Evolutionary conservation across 1,140 invertebrate genomes (phyloP).

Genomic region (Aphelenchoides fujianensis): DNA sequence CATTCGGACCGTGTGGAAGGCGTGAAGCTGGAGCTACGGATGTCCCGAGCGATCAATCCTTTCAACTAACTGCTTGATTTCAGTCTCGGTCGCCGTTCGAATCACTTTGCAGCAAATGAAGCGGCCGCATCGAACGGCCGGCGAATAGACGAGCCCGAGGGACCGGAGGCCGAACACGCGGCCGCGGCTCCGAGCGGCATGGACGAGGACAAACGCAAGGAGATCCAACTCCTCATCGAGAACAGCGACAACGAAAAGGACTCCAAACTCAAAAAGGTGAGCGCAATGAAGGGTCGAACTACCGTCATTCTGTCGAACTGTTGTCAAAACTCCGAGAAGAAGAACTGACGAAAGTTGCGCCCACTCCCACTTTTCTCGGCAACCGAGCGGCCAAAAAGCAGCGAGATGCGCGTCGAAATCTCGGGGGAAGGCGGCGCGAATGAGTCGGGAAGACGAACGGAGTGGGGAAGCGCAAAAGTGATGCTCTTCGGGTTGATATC

Average conservation of each 20-base stretch:
- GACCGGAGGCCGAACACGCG: no score
- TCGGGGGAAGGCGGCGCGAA: neutral
- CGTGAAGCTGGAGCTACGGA: no score
- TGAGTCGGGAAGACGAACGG: neutral
- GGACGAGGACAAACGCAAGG: constrained; percentile 23
- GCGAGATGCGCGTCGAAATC: neutral
- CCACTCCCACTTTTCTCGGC: no score
- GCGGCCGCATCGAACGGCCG: neutral
- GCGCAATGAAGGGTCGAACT: constrained; percentile 17
- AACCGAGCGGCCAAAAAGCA: neutral
- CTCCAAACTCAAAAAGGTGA: constrained; percentile 13
- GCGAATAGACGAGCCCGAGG: neutral
- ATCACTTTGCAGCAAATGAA: neutral
- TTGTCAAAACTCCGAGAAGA: no score
- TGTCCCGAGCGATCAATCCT: no score
- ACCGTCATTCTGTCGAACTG: no score
- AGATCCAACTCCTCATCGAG: constrained; percentile 19
- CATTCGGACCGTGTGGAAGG: neutral
- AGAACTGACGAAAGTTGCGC: no score
- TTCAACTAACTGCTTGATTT: no score
- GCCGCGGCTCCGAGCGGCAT: neutral
- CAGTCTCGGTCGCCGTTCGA: no score
- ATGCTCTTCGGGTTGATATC: no score
- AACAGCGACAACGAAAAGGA: constrained; percentile 20
- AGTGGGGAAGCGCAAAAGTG: neutral